Evolutionary conservation across 2,888 invertebrate genomes (phyloP).

Genomic region (Stenotaenia linearis): DNA sequence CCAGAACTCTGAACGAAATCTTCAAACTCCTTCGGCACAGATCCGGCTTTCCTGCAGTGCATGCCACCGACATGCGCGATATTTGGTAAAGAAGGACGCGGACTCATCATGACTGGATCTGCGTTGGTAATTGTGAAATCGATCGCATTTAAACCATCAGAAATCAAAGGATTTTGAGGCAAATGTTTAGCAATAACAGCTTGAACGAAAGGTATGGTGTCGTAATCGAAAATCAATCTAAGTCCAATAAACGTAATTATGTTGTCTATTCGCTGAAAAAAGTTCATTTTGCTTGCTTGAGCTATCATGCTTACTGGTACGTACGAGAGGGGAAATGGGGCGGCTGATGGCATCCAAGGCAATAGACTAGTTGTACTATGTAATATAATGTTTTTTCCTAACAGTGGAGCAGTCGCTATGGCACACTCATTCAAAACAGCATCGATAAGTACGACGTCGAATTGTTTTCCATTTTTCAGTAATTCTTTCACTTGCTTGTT

Average conservation of each 20-base stretch:
- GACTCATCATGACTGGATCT: neutral
- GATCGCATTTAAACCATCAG: neutral
- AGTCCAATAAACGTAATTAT: neutral
- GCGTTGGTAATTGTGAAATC: neutral
- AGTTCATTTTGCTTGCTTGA: neutral
- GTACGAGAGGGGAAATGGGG: neutral
- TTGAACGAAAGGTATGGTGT: neutral
- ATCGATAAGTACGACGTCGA: neutral
- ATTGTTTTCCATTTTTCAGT: slow-evolving; percentile 12
- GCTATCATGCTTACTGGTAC: neutral
- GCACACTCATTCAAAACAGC: neutral
- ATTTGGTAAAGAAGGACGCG: neutral
- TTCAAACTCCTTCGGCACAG: slow-evolving; percentile 8
- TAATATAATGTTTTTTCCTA: neutral
- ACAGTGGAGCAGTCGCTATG: neutral
- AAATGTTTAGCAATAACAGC: neutral
- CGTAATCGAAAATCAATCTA: neutral
- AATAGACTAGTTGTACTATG: neutral
- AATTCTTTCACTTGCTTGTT: neutral
- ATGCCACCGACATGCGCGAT: neutral
- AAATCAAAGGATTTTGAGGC: neutral
- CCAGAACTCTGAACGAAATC: slow-evolving; percentile 24
- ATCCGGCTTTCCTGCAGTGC: neutral
- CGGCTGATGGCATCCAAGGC: neutral
- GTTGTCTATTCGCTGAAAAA: neutral